These are phyloP conservation scores for Thecocarcelia acutangulata DNA, from an alignment of 2,888 invertebrate species.

Conservation along the genomic window DNA sequence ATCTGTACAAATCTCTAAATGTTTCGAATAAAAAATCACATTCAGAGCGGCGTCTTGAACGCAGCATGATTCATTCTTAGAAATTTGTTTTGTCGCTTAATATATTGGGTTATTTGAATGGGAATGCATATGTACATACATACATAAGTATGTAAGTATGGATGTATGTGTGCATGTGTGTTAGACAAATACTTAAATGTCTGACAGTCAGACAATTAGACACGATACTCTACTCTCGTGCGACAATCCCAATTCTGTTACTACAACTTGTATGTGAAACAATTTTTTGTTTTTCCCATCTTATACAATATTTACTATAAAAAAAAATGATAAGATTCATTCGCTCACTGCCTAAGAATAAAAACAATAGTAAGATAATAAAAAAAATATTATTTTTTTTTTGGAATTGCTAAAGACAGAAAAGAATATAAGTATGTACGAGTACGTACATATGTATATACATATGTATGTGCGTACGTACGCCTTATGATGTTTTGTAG, in stretches of 20 bases:
- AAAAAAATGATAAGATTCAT: constrained; percentile 47
- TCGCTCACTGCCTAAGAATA: constrained; percentile 28
- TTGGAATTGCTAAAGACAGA: constrained; percentile 3
- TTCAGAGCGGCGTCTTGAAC: constrained; percentile 61
- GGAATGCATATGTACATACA: constrained; percentile 16
- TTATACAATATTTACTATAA: constrained; percentile 31
- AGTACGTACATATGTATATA: no score
- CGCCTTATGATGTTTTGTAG: background rate
- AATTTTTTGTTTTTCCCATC: constrained; percentile 24
- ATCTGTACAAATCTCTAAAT: constrained; percentile 32
- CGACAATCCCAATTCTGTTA: constrained; percentile 63
- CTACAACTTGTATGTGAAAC: constrained; percentile 53
- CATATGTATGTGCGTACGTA: constrained; percentile 19
- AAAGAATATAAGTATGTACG: background rate
- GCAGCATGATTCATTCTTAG: constrained; percentile 70
- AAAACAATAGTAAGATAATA: constrained; percentile 41
- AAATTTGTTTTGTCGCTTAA: constrained; percentile 36
- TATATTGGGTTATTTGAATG: constrained; percentile 38
- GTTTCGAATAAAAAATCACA: constrained; percentile 21
- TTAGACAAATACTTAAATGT: constrained; percentile 26
- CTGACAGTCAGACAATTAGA: constrained; percentile 27
- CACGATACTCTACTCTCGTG: constrained; percentile 42
- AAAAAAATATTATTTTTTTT: background rate
- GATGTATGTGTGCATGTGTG: background rate
- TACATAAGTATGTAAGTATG: no score